Evolutionary conservation across 2,113 vertebrate species (phyloP).

Genomic region (Tachycineta bicolor): DNA sequence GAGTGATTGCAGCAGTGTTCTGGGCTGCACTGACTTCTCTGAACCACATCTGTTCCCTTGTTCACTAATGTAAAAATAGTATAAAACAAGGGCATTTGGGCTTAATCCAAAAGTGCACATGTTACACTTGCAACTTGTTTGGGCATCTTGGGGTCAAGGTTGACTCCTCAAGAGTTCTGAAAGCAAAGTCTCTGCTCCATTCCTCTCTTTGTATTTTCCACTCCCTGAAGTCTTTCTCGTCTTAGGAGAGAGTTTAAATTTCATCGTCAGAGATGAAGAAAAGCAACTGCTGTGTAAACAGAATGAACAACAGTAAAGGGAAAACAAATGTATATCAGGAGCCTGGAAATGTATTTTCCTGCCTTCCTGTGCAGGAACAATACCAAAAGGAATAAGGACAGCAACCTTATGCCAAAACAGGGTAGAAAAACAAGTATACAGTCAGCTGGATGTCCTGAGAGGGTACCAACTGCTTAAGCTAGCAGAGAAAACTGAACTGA

Average conservation of each 20-base stretch:
- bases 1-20: neutral
- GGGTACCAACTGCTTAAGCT: neutral
- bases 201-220: neutral
- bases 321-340: constrained; percentile 43
- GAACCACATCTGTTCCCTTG: neutral
- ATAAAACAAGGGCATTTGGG: neutral
- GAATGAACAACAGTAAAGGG: constrained; percentile 20
- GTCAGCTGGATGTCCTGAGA: constrained; percentile 2
- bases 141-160: constrained; percentile 16
- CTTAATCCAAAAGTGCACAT: neutral
- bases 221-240: neutral
- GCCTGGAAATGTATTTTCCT: constrained; percentile 55
- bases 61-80: neutral
- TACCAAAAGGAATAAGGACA: constrained; percentile 36
- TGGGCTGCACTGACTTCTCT: neutral
- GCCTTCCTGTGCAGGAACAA: constrained; percentile 66
- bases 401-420: constrained; percentile 28
- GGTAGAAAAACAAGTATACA: constrained; percentile 33
- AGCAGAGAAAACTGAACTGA: neutral
- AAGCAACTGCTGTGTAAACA: constrained; percentile 47
- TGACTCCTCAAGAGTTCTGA: neutral
- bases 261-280: constrained; percentile 15
- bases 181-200: neutral
- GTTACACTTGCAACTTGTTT: neutral
- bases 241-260: neutral